Evolutionary conservation across 2,888 invertebrate species (phyloP).

Genomic region (Ashinkailepas kermadecensis): DNA sequence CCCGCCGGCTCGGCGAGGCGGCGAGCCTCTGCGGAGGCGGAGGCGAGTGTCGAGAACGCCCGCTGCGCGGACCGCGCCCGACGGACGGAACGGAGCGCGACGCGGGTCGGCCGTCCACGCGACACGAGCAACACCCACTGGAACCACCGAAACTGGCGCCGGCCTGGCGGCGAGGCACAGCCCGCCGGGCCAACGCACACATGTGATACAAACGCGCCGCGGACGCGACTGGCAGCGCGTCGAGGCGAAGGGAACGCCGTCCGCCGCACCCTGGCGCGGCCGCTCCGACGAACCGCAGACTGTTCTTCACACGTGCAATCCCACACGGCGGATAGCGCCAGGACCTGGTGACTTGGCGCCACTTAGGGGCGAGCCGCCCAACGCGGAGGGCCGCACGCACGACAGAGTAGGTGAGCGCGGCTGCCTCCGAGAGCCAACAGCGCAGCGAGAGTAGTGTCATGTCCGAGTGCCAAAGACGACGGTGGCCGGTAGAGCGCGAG

Average conservation of each 20-base stretch:
- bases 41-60: background rate
- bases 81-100: background rate
- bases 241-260: too few relatives aligned
- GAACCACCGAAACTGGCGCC: background rate
- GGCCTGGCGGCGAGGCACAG: background rate
- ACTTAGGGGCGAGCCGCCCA: too few relatives aligned
- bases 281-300: too few relatives aligned
- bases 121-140: background rate
- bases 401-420: too few relatives aligned
- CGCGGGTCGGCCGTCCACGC: background rate
- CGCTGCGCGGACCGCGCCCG: background rate
- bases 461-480: slow-evolving; percentile 4
- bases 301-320: slow-evolving; percentile 1
- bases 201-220: background rate
- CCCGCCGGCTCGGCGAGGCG: too few relatives aligned
- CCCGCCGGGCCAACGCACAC: background rate
- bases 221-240: too few relatives aligned
- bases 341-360: too few relatives aligned
- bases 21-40: background rate
- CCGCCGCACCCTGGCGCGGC: too few relatives aligned
- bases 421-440: too few relatives aligned
- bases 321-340: background rate
- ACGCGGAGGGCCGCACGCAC: too few relatives aligned
- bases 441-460: too few relatives aligned
- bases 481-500: background rate